A percentile compares a stretch with the other conserved stretches of the same genome.
Conservation (phyloP, 2,888 invertebrate species). For the Nymphalis polychloros region DNA sequence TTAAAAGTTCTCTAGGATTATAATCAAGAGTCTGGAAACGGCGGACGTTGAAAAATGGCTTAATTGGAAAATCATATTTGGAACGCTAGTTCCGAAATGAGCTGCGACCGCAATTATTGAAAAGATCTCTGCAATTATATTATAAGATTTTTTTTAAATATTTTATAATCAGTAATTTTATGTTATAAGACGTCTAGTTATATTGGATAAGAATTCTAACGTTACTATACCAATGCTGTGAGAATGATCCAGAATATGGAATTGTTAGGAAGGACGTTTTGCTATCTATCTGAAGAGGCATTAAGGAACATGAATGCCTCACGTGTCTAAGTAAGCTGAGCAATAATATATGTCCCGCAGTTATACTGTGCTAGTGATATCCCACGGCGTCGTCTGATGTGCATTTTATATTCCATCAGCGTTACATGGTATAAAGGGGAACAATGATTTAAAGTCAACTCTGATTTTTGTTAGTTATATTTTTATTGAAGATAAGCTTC, state of each 20-base stretch:
- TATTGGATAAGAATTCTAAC: too few species aligned
- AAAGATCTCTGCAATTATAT: not conserved
- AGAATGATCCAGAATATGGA: not conserved
- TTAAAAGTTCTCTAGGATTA: constrained; percentile 8
- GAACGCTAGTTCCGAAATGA: not conserved
- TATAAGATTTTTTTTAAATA: not conserved
- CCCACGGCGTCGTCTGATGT: not conserved
- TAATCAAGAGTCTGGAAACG: not conserved
- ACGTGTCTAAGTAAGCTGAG: constrained; percentile 22
- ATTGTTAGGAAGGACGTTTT: not conserved
- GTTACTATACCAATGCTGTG: too few species aligned
- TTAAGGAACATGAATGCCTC: constrained; percentile 14
- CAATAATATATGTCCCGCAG: constrained; percentile 21
- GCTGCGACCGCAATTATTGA: constrained; percentile 1
- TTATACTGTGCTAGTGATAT: constrained; percentile 9
- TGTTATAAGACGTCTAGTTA: too few species aligned
- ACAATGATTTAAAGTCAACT: not conserved
- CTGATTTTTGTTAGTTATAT: not conserved
- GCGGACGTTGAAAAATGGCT: not conserved
- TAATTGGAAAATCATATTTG: constrained; percentile 10
- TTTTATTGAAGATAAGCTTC: too few species aligned
- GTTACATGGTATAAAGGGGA: not conserved
- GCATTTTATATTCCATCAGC: constrained; percentile 4
- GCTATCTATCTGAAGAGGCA: constrained; percentile 3
- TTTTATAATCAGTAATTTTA: too few species aligned